Evolutionary conservation across 2,113 vertebrate species (phyloP).

Genomic region (Monopterus albus): DNA sequence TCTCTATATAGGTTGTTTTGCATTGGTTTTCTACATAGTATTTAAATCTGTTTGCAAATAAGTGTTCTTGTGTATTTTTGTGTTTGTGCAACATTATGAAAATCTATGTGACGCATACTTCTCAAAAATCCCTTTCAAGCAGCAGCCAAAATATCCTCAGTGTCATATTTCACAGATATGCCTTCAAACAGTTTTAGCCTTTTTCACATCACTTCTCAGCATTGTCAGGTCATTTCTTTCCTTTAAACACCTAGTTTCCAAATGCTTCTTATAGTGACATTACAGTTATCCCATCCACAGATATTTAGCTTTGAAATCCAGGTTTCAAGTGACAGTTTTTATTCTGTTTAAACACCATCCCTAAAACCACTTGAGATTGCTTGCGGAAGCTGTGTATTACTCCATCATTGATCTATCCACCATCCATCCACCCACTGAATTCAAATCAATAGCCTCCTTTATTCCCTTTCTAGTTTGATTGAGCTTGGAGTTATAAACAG

Average conservation of each 20-base stretch:
- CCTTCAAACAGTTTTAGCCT: constrained; percentile 22
- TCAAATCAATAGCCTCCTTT: constrained; percentile 43
- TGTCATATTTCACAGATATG: constrained; percentile 36
- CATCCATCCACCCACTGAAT: constrained; percentile 18
- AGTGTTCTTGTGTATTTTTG: constrained; percentile 2
- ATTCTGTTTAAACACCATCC: constrained; percentile 31
- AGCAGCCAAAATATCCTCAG: constrained; percentile 13
- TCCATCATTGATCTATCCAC: constrained; percentile 28
- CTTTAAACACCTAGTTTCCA: constrained; percentile 16
- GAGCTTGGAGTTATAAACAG: constrained; percentile 40
- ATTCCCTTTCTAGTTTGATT: constrained; percentile 18
- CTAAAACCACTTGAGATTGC: background rate
- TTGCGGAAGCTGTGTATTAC: constrained; percentile 29
- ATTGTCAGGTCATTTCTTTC: constrained; percentile 32
- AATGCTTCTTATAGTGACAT: constrained; percentile 33
- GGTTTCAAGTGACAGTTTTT: constrained; percentile 32
- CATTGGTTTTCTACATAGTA: background rate
- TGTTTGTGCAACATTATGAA: constrained; percentile 16
- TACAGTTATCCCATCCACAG: constrained; percentile 13
- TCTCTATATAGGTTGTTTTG: background rate
- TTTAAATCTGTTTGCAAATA: constrained; percentile 10
- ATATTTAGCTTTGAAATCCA: constrained; percentile 43
- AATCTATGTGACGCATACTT: constrained; percentile 19
- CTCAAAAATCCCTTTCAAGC: constrained; percentile 35
- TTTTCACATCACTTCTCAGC: constrained; percentile 22